phyloP scores from a whole-genome alignment of 2,113 vertebrate species.

The Gymnarchus niloticus region DNA sequence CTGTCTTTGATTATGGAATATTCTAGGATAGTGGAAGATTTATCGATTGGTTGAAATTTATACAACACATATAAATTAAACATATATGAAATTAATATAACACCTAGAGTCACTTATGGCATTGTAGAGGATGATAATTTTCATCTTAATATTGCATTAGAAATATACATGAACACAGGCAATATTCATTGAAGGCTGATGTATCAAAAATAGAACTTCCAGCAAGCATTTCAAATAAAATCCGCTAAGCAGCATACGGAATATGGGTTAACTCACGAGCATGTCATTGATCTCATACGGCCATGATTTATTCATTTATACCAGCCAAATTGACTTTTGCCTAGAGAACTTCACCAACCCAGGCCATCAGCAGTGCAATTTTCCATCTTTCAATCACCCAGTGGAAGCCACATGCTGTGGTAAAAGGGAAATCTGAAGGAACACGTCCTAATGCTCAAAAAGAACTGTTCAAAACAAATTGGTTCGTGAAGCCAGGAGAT shows the following conservation, averaged over 20 bases:
- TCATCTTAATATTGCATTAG: background rate
- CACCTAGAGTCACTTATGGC: background rate
- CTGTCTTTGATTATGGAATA: background rate
- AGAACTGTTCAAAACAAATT: background rate
- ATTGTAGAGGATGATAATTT: background rate
- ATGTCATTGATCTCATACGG: background rate
- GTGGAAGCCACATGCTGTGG: background rate
- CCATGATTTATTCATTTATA: constrained; percentile 4
- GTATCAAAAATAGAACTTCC: background rate
- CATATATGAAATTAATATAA: background rate
- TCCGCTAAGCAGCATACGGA: background rate
- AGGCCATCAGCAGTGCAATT: background rate
- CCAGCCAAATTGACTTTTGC: background rate
- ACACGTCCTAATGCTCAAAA: background rate
- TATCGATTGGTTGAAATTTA: background rate
- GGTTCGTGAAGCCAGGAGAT: background rate
- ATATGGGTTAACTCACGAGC: background rate
- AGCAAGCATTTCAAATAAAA: background rate
- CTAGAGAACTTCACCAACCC: background rate
- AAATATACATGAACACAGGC: background rate
- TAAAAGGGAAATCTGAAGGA: background rate
- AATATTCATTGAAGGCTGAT: background rate
- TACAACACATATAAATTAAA: background rate
- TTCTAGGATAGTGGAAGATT: background rate
- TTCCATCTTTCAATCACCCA: background rate